Conservation (phyloP, 2,888 invertebrate genomes). For the Timandra comae region DNA sequence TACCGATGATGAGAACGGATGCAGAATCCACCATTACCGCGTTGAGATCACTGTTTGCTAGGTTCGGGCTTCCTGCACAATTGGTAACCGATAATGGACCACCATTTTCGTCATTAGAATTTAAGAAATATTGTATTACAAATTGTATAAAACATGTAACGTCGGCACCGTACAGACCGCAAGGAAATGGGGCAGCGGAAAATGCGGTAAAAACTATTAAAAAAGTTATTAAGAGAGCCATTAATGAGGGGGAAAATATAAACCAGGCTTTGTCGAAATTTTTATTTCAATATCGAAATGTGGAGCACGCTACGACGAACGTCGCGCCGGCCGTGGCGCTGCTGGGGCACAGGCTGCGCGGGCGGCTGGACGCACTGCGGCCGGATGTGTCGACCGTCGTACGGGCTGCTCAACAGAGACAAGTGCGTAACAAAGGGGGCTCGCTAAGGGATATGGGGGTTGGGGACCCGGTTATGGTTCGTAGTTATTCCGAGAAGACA, state of each 20-base stretch:
- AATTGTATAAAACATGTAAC: conserved; percentile 5
- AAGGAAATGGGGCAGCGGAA: conserved; percentile 6
- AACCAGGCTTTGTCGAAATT: not conserved
- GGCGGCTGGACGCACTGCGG: not conserved
- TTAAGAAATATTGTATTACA: conserved; percentile 5
- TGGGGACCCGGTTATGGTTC: not conserved
- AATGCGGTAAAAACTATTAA: not conserved
- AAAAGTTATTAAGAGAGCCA: conserved; percentile 1
- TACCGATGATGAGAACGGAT: not conserved
- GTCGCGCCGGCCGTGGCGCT: not conserved
- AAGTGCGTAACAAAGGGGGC: not conserved
- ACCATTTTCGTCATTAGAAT: conserved; percentile 15
- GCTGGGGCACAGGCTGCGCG: not conserved
- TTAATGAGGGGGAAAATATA: conserved; percentile 2
- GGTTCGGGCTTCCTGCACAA: conserved; percentile 19
- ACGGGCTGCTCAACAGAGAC: not conserved
- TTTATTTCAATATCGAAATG: conserved; percentile 5
- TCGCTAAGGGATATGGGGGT: not conserved
- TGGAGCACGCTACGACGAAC: conserved; percentile 8
- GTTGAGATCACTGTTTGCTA: conserved; percentile 15
- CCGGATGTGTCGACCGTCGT: not conserved
- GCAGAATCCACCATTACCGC: not conserved
- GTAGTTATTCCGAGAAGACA: not conserved
- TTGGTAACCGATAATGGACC: conserved; percentile 21
- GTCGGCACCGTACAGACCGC: conserved; percentile 8